Evolutionary conservation across 2,888 invertebrate genomes (phyloP), one percentile per base, ranked within the genome.

Genomic region (Eumerus sabulonum): DNA sequence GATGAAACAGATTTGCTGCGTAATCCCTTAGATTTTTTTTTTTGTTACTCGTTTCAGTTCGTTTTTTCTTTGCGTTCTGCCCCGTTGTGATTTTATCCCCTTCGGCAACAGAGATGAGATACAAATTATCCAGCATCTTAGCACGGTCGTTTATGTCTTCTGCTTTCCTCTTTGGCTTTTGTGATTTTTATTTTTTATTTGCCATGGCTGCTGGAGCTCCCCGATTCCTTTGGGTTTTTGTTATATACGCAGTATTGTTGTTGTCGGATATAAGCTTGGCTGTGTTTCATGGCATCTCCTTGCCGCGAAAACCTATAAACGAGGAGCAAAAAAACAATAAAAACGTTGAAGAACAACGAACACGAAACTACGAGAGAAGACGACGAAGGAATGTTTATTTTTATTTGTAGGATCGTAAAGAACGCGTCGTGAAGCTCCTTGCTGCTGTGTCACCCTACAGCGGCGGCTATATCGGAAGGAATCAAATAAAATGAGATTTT

Each of bases 111-210:
- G 56, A 74, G 79, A 74, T 79, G 79, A 60, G 79, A 79, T 74
- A 79, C 68, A 79, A 79, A 79, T 79, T 79, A 79, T 79, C 79
- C 79, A 79, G 68, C 79, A 74, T 79, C 79, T 79, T 79, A 79
- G 74, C 79, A 79, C 68, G 68, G 79, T 79, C 79, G 74, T 79
- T 72, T 79, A 70, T 74, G 38, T 53, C 40, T 17, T 14, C 17
- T n/a, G n/a, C n/a, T 42, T 38, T 66, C 40, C 27, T 27, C 16
- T 14, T 57, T 45, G 13, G 19, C 38, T 51, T 70, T 70, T 62
- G 50, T 50, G 44, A 44, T 59, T 56, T 67, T 57, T 27, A 16
- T 66, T 59, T 56, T 67, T 57, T 27, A 16, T 66, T 62, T 54
- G 27, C 51, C 27, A 17, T 47, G 40, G 47, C 40, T 50, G 19